phyloP scores from a whole-genome alignment of 2,797 vertebrate genomes.

The Meda fulgida region DNA sequence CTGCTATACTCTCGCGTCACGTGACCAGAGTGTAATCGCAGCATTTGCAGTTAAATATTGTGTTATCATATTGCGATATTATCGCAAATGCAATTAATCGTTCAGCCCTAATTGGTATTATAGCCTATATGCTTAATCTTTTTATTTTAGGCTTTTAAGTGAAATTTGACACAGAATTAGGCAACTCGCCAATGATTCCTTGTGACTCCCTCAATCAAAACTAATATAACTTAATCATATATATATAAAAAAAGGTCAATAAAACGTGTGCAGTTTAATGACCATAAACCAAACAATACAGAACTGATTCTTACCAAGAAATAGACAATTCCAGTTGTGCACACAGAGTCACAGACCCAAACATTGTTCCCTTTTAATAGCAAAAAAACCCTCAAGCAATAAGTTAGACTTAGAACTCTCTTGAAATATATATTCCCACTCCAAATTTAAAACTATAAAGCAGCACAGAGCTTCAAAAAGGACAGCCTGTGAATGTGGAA shows the following conservation, averaged over 20 bases:
- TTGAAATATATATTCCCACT: constrained; percentile 22
- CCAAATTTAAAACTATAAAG: constrained; percentile 1
- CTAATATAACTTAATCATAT: background rate
- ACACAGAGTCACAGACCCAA: constrained; percentile 47
- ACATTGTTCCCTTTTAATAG: constrained; percentile 41
- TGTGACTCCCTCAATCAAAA: no score
- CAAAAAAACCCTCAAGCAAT: constrained; percentile 7
- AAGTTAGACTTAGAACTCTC: background rate
- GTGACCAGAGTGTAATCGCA: no score
- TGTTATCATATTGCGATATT: no score
- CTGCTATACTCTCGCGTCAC: no score
- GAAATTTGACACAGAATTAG: background rate
- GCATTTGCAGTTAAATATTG: no score
- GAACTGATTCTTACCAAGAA: constrained; percentile 48
- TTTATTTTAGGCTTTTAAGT: background rate
- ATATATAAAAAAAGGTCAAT: background rate
- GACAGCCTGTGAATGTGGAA: constrained; percentile 11
- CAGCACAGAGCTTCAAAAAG: constrained; percentile 21
- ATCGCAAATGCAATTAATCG: no score
- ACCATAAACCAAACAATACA: background rate
- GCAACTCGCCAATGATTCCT: no score
- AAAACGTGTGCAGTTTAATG: background rate
- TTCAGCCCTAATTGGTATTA: background rate
- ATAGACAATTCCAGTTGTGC: constrained; percentile 20
- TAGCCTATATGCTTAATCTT: no score